Evolutionary conservation across 1,140 invertebrate species (phyloP).

Genomic region (Arctopsyche grandis): DNA sequence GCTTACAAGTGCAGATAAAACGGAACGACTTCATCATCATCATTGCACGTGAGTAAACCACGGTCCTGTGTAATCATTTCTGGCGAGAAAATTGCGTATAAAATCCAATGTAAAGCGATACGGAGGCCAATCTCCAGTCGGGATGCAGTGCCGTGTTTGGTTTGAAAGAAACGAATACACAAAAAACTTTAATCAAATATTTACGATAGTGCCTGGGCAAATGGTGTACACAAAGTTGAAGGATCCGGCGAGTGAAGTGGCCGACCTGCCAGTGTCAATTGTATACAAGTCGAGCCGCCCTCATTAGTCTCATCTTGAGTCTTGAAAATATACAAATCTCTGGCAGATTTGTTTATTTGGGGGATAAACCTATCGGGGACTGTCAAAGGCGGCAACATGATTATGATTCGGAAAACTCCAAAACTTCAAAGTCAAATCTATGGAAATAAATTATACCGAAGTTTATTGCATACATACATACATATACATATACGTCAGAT

Average conservation of each 20-base stretch:
- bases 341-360: too few relatives aligned
- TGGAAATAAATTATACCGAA: too few relatives aligned
- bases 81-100: not conserved
- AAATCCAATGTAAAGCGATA: not conserved
- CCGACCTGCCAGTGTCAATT: not conserved
- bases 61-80: not conserved
- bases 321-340: too few relatives aligned
- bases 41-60: not conserved
- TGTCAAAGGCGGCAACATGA: too few relatives aligned
- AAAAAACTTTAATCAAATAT: conserved; percentile 1
- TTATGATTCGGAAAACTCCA: too few relatives aligned
- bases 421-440: too few relatives aligned
- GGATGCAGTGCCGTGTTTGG: not conserved
- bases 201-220: not conserved
- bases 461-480: too few relatives aligned
- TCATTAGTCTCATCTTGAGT: too few relatives aligned
- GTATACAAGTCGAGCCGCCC: not conserved
- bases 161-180: not conserved
- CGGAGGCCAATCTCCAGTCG: not conserved
- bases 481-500: too few relatives aligned
- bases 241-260: not conserved
- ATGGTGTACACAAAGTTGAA: not conserved
- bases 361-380: too few relatives aligned
- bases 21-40: not conserved
- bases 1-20: not conserved